phyloP scores from a whole-genome alignment of 2,113 vertebrate species.

The Oreochromis aureus region DNA sequence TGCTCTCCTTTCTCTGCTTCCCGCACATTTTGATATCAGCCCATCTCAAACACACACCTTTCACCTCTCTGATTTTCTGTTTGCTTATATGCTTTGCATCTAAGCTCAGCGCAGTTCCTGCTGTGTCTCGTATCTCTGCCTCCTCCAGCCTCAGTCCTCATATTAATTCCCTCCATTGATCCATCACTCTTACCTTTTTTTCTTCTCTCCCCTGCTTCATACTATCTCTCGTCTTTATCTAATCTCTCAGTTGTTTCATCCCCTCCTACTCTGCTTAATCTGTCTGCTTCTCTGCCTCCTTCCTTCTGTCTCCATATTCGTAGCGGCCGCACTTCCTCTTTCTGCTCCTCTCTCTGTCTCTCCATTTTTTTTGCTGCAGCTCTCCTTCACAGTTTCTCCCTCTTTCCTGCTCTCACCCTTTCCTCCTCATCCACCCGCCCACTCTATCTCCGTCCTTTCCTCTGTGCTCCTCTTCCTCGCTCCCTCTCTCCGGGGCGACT shows the following conservation, averaged over 20 bases:
- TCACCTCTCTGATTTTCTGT: not conserved
- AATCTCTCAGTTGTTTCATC: not conserved
- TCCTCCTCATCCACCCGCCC: not conserved
- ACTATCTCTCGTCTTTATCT: not conserved
- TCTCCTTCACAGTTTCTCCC: not conserved
- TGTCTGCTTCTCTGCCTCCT: not conserved
- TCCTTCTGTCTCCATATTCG: not conserved
- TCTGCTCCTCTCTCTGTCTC: not conserved
- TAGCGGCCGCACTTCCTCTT: not conserved
- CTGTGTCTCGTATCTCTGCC: not conserved
- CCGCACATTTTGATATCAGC: not conserved
- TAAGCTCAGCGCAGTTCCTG: not conserved
- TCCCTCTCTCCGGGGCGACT: constrained; percentile 20
- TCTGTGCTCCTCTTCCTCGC: not conserved
- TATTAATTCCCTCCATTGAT: not conserved
- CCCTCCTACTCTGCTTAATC: not conserved
- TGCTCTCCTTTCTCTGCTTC: not conserved
- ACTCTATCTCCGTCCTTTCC: not conserved
- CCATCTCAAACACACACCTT: not conserved
- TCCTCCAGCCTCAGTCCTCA: not conserved
- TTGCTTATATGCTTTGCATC: not conserved
- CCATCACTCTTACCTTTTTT: not conserved
- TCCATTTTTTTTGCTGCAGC: not conserved
- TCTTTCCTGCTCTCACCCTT: not conserved
- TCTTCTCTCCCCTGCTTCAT: not conserved